Conservation (phyloP, 2,797 vertebrate genomes). For the Lemur catta region DNA sequence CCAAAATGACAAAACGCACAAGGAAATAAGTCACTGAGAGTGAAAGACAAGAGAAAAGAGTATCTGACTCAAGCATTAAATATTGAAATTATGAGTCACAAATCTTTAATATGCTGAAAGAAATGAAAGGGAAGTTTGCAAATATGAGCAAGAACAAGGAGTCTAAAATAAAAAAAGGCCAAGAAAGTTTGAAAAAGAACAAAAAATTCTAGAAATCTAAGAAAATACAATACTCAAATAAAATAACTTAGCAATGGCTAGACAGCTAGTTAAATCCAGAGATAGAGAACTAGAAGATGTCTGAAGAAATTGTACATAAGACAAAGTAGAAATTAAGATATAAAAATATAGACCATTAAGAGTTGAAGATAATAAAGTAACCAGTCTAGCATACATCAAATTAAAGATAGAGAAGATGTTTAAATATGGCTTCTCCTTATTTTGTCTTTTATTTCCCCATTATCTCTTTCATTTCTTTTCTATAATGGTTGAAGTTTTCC, state of each 20-base stretch:
- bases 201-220: not conserved
- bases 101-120: not conserved
- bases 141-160: not conserved
- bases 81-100: not conserved
- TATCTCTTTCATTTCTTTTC: not conserved
- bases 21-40: not conserved
- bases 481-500: not conserved
- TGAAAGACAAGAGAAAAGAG: not conserved
- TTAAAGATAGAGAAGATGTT: not conserved
- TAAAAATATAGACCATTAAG: not conserved
- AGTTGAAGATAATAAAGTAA: not conserved
- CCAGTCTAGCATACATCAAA: not conserved
- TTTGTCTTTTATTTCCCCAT: not conserved
- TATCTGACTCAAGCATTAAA: not conserved
- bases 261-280: not conserved
- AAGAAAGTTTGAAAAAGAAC: not conserved
- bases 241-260: not conserved
- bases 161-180: not conserved
- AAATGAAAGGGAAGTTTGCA: not conserved
- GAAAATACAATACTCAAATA: not conserved
- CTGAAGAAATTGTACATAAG: not conserved
- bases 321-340: not conserved
- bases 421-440: not conserved
- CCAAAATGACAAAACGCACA: not conserved
- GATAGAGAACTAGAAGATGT: not conserved